phyloP scores from a whole-genome alignment of 2,113 vertebrate genomes.

The Phycodurus eques region DNA sequence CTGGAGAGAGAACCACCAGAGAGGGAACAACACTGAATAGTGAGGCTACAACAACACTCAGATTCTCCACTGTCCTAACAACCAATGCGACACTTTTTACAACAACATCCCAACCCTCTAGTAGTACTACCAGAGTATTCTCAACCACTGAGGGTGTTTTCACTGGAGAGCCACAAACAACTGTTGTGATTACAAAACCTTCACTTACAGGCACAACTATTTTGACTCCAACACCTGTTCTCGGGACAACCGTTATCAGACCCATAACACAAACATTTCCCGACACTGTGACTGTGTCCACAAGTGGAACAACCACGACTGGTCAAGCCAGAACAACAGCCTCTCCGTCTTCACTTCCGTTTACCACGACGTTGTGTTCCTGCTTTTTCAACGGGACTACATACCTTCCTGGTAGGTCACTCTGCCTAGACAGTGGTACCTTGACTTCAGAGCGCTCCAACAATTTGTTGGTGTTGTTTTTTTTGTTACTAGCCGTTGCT shows the following conservation, averaged over 20 bases:
- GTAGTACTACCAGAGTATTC: background rate
- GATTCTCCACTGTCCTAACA: too few relatives aligned
- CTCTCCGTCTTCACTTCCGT: background rate
- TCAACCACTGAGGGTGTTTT: background rate
- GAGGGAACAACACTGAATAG: background rate
- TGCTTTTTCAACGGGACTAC: slow-evolving; percentile 35
- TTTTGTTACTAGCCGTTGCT: too few relatives aligned
- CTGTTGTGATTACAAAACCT: background rate
- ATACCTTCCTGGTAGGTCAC: slow-evolving; percentile 33
- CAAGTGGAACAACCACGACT: background rate
- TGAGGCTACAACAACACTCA: background rate
- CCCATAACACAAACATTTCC: slow-evolving; percentile 45
- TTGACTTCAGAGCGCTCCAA: background rate
- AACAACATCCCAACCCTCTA: background rate
- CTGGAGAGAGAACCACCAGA: background rate
- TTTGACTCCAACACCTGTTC: background rate
- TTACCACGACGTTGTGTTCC: slow-evolving; percentile 11
- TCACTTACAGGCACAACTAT: slow-evolving; percentile 1
- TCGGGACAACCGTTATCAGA: slow-evolving; percentile 7
- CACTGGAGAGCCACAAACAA: background rate
- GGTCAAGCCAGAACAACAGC: background rate
- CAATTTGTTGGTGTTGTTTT: too few relatives aligned
- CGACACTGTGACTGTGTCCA: background rate
- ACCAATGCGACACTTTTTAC: too few relatives aligned
- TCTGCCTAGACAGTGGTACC: too few relatives aligned